Evolutionary conservation across 2,888 invertebrate species (phyloP).

Genomic region (Drosophila formosana): DNA sequence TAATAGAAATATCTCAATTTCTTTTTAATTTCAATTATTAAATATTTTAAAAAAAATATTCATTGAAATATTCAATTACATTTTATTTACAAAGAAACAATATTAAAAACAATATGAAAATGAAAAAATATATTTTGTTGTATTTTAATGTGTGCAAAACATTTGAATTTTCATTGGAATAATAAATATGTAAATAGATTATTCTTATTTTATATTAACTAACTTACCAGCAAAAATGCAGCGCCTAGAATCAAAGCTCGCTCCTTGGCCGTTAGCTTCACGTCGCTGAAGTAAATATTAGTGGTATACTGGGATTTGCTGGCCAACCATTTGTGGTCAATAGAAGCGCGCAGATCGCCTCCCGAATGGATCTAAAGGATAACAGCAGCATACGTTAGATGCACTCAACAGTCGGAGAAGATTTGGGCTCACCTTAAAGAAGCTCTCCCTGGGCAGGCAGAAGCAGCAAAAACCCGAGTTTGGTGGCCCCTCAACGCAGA

Average conservation of each 20-base stretch:
- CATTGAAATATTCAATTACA: background rate
- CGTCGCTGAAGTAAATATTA: slow-evolving; percentile 90
- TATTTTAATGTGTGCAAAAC: no score
- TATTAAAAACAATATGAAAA: background rate
- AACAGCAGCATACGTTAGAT: background rate
- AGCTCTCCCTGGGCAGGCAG: slow-evolving; percentile 84
- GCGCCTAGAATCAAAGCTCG: slow-evolving; percentile 93
- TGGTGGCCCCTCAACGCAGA: slow-evolving; percentile 90
- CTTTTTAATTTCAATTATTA: no score
- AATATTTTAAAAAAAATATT: no score
- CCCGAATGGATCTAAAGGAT: slow-evolving; percentile 86
- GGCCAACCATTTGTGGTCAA: slow-evolving; percentile 90
- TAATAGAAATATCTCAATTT: no score
- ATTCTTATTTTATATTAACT: no score
- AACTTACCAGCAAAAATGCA: slow-evolving; percentile 93
- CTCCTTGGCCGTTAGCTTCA: slow-evolving; percentile 89
- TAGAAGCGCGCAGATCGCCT: slow-evolving; percentile 85
- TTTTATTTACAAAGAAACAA: no score
- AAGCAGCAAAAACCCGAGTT: slow-evolving; percentile 87
- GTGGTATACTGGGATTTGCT: slow-evolving; percentile 90
- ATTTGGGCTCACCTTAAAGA: slow-evolving; percentile 72
- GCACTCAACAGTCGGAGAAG: background rate
- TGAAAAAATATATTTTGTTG: background rate
- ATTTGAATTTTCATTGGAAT: no score
- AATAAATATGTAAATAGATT: no score